These are phyloP conservation scores for Brachionus angularis DNA, from an alignment of 1,140 invertebrate genomes.

Conservation along the genomic window DNA sequence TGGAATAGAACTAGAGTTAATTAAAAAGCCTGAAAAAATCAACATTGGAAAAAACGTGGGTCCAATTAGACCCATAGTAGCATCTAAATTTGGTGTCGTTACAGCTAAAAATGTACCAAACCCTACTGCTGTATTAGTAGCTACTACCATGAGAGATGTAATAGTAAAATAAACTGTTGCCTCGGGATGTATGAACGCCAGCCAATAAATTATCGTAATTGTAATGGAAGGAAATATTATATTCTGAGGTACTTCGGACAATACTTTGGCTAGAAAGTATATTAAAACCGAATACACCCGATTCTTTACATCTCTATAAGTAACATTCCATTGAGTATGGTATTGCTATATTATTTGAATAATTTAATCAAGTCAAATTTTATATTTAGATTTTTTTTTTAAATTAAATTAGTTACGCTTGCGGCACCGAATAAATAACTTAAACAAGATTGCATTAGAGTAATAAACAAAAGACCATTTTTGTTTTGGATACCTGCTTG, in stretches of 20 bases:
- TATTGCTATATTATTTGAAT: not conserved
- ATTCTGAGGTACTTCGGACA: constrained; percentile 30
- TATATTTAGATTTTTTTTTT: constrained; percentile 70
- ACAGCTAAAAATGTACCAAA: constrained; percentile 65
- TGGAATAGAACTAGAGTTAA: constrained; percentile 66
- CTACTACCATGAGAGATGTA: not conserved
- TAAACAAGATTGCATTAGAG: constrained; percentile 75
- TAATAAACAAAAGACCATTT: constrained; percentile 87
- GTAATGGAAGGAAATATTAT: constrained; percentile 43
- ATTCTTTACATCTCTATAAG: constrained; percentile 17
- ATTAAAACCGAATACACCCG: constrained; percentile 14
- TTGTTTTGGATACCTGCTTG: constrained; percentile 90
- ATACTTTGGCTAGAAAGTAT: constrained; percentile 26
- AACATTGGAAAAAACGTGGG: constrained; percentile 85
- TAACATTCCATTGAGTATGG: constrained; percentile 17
- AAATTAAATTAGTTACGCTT: constrained; percentile 72
- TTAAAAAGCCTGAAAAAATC: constrained; percentile 89
- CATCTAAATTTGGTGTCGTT: constrained; percentile 30
- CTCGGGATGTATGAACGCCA: constrained; percentile 66
- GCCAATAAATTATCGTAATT: constrained; percentile 72
- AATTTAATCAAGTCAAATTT: no score
- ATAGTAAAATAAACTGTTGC: constrained; percentile 53
- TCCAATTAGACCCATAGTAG: constrained; percentile 76
- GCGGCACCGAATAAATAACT: constrained; percentile 62
- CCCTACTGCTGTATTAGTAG: constrained; percentile 12